Evolutionary conservation across 2,113 vertebrate species (phyloP).

Genomic region (Fregata magnificens): DNA sequence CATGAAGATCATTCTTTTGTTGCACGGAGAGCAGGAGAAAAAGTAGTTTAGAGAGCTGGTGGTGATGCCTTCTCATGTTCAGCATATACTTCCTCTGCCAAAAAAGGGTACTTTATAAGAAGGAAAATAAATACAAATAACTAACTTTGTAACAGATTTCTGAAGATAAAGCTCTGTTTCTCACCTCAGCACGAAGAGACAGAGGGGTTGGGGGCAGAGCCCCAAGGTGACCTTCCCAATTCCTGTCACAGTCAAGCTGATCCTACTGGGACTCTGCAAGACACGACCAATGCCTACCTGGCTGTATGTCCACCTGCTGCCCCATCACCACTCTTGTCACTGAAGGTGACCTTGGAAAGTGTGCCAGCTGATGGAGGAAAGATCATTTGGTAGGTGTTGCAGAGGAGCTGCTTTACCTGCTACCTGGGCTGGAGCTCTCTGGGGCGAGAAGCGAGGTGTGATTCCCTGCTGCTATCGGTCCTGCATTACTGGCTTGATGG

Average conservation of each 20-base stretch:
- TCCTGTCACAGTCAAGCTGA: neutral
- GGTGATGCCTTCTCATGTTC: neutral
- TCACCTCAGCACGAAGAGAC: neutral
- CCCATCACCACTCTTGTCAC: neutral
- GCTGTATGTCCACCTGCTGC: neutral
- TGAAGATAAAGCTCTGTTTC: neutral
- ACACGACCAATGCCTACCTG: neutral
- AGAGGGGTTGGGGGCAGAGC: neutral
- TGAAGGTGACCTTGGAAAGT: neutral
- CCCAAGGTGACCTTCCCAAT: neutral
- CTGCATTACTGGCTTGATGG: neutral
- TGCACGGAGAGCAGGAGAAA: neutral
- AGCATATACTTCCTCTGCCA: neutral
- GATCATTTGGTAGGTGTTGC: neutral
- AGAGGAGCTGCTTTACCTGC: neutral
- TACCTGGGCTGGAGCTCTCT: neutral
- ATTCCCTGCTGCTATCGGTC: neutral
- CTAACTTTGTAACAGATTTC: neutral
- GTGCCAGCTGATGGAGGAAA: neutral
- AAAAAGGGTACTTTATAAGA: neutral
- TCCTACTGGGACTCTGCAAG: neutral
- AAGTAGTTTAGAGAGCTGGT: neutral
- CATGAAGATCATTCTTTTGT: neutral
- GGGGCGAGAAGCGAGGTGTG: fast-evolving
- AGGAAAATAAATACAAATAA: neutral